Base-by-base conservation (phyloP, 2,888 invertebrate genomes). In the Portevinia maculata region DNA sequence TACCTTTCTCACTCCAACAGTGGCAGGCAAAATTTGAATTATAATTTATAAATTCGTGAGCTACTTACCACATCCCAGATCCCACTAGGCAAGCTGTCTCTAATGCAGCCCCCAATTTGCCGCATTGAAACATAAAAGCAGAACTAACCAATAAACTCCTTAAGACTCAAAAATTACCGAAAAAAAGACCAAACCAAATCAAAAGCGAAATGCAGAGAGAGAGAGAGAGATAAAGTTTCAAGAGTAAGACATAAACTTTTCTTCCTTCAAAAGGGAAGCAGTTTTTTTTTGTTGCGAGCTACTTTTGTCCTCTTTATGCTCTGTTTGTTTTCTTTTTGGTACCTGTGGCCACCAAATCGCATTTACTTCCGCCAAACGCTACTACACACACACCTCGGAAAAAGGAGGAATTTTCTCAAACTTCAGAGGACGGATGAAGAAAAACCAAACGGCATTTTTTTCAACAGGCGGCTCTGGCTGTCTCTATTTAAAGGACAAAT, bases 331-430 rank as follows among this genome's bases (percentile, higher is more conserved):
- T n/a, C 41, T 19, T 37, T 50, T 52, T 62, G 17, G 37, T 57
- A 67, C 67, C 67, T 79, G 67, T 39, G 74, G 55, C 79, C 79
- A 73, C 73, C 55, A 74, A 67, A 79, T 79, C 74, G 67, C 62
- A 79, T 79, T 73, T 59, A 46, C 64, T 59, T 41, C 37, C 32
- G 11, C 44, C 39, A 30, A 3, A 30, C 39, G 39, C 15, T 13
- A 9, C 13, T 4, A 34, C 3, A 34, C 3, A 24, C 15, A 21
- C 24, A 39, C 19, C 15, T 15, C 6, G 39, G 7, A 41, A 41
- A 60, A 60, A 32, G 19, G 30, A 19, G n/a, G n/a, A n/a, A n/a
- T n/a, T n/a, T n/a, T n/a, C n/a, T n/a, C 15, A 60, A 32, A 60
- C 13, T 9, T 8, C 4, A 55, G 5, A 55, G 8, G 53, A 55